Evolutionary conservation across 2,888 invertebrate species (phyloP), one percentile per base, ranked within the genome.

Genomic region (Trypoxylon attenuatum): DNA sequence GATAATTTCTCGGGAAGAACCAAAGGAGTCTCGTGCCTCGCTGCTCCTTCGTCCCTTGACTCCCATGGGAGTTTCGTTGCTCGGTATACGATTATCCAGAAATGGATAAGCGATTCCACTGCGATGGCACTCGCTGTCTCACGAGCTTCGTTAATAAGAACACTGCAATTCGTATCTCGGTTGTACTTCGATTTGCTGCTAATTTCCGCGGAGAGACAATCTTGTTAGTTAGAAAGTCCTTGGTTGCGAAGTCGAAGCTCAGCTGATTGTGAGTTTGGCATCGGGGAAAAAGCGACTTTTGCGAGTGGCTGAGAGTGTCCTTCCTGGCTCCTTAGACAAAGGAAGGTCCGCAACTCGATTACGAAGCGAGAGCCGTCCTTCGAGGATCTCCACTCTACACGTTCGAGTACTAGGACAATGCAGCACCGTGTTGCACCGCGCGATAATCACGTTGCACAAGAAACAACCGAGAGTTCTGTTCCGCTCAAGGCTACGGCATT

Each of bases 391-490:
- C 58, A 62, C 56, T 64, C 64, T 69, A 52, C 58, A 62, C 56
- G 47, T 67, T 43, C 56, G 29, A 38, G 21, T 25, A 27, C 59
- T 51, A n/a, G n/a, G n/a, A 71, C 72, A 66, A 70, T 73, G 60
- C 60, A 16, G 72, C 49, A 15, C n/a, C n/a, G n/a, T n/a, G n/a
- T n/a, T n/a, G n/a, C 71, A 46, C 47, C 64, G 58, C 49, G 59
- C 49, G 71, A 64, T 72, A 77, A 69, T 62, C 61, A 59, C 54
- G 61, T 77, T 77, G 76, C 71, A 54, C 74, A 72, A 77, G n/a
- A n/a, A n/a, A n/a, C n/a, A n/a, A n/a, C n/a, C n/a, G n/a, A n/a
- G 56, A 25, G 38, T 25, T 50, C 46, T 61, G 69, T 70, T 58
- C 62, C 49, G 59, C 65, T 66, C 73, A 77, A 74, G 74, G 77